phyloP scores from a whole-genome alignment of 2,113 vertebrate genomes.

The Loxodonta africana region DNA sequence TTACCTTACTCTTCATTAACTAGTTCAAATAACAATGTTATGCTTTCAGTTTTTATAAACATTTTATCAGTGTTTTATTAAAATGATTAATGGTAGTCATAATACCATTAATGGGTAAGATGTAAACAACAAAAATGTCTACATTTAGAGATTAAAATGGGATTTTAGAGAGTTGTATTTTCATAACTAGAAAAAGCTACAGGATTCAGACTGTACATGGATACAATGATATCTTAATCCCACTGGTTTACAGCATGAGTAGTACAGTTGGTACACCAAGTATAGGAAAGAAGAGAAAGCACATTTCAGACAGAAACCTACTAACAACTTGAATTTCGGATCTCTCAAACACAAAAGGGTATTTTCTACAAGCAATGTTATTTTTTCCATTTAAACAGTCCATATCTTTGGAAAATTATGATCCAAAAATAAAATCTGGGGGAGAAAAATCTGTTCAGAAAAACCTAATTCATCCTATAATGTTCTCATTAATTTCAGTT shows the following conservation, averaged over 20 bases:
- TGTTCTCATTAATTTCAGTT: conserved; percentile 54
- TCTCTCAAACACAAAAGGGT: neutral
- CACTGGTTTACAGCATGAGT: conserved; percentile 48
- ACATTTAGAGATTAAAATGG: neutral
- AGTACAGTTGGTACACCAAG: conserved; percentile 30
- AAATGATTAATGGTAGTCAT: conserved; percentile 52
- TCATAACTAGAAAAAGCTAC: conserved; percentile 28
- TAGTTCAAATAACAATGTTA: conserved; percentile 36
- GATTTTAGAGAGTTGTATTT: conserved; percentile 50
- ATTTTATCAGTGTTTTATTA: conserved; percentile 31
- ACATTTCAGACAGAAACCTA: conserved; percentile 33
- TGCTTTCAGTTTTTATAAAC: conserved; percentile 58
- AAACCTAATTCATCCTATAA: conserved; percentile 37
- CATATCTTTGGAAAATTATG: conserved; percentile 35
- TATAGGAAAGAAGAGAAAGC: neutral
- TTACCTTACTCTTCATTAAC: conserved; percentile 45
- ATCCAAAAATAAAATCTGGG: conserved; percentile 65
- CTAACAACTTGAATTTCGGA: conserved; percentile 37
- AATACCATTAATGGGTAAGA: conserved; percentile 49
- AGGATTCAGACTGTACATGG: conserved; percentile 60
- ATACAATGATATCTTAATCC: conserved; percentile 31
- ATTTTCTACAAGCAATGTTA: conserved; percentile 28
- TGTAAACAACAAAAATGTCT: conserved; percentile 21
- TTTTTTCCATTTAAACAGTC: conserved; percentile 38
- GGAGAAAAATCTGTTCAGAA: conserved; percentile 20